These are phyloP conservation scores for Tachina lurida DNA, from an alignment of 2,888 invertebrate species.

Conservation along the genomic window DNA sequence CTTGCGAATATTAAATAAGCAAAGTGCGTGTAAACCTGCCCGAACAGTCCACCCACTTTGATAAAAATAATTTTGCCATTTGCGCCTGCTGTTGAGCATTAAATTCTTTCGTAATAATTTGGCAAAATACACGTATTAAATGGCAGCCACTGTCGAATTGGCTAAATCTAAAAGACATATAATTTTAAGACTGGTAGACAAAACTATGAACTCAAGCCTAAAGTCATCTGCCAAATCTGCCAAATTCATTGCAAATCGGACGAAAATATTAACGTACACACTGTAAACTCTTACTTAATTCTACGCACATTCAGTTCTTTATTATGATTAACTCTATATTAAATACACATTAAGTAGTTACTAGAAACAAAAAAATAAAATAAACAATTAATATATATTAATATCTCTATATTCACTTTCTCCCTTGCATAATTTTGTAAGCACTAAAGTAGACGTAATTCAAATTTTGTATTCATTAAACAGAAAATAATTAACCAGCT, in stretches of 20 bases:
- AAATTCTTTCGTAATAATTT: no score
- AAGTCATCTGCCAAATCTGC: not conserved
- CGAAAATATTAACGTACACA: not conserved
- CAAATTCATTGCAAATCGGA: not conserved
- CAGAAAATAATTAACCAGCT: constrained; percentile 38
- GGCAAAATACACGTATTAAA: no score
- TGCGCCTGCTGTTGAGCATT: no score
- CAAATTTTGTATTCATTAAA: constrained; percentile 37
- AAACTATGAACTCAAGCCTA: no score
- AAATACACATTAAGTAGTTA: constrained; percentile 57
- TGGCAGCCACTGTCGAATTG: rapidly evolving
- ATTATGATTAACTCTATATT: constrained; percentile 58
- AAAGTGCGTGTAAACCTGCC: no score
- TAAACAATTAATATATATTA: constrained; percentile 52
- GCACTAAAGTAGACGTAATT: not conserved
- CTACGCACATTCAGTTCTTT: constrained; percentile 3
- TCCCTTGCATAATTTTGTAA: not conserved
- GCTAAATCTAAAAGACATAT: no score
- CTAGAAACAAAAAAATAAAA: not conserved
- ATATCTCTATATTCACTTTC: not conserved
- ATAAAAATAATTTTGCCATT: no score
- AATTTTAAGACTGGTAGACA: no score
- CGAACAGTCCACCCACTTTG: no score
- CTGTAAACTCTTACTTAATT: not conserved
- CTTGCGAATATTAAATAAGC: no score